phyloP scores from a whole-genome alignment of 2,113 vertebrate species.

The Pseudolaguvia tuberculata region DNA sequence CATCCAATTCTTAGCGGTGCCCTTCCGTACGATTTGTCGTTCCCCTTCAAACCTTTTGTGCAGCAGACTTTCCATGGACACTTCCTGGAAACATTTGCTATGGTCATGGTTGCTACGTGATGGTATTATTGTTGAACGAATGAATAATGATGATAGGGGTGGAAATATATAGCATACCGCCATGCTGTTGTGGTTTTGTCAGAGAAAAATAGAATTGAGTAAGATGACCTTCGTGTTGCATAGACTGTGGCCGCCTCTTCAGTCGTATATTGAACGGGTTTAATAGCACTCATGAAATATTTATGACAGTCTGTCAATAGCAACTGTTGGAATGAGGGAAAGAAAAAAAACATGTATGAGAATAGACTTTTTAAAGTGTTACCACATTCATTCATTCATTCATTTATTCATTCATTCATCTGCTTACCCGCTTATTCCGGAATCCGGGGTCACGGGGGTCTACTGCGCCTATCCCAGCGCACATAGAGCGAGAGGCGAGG shows the following conservation, averaged over 20 bases:
- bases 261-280: neutral
- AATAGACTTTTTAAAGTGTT: neutral
- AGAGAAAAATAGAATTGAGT: slow-evolving; percentile 10
- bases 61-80: neutral
- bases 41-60: neutral
- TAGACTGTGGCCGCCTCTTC: slow-evolving; percentile 1
- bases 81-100: slow-evolving; percentile 2
- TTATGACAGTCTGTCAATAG: slow-evolving; percentile 16
- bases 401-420: too few species aligned
- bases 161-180: neutral
- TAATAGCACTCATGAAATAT: slow-evolving; percentile 21
- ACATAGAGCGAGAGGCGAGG: too few species aligned
- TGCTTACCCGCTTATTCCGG: too few species aligned
- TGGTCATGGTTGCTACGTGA: neutral
- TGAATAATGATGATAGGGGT: neutral
- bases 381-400: too few species aligned
- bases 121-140: neutral
- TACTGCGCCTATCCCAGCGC: too few species aligned
- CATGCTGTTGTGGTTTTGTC: slow-evolving; percentile 21
- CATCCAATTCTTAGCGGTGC: too few species aligned
- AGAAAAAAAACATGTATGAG: neutral
- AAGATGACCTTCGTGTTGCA: slow-evolving; percentile 26
- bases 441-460: too few species aligned
- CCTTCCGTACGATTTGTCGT: neutral
- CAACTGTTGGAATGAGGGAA: neutral